Evolutionary conservation across 2,888 invertebrate species (phyloP).

Genomic region (Aphodius sticticus): DNA sequence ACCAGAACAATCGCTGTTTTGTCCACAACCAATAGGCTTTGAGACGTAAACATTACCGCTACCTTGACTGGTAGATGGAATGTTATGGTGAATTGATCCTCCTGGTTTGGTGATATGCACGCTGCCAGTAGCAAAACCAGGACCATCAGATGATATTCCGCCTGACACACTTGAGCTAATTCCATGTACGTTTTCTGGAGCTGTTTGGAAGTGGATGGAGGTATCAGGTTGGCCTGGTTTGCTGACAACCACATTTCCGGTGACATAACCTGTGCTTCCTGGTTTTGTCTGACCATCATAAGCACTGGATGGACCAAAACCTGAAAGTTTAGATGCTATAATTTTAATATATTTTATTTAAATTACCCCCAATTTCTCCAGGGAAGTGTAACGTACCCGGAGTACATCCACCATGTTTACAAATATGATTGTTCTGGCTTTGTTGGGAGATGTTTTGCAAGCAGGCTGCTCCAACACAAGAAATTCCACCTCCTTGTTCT

Average conservation of each 20-base stretch:
- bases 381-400: neutral
- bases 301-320: constrained; percentile 5
- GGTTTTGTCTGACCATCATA: neutral
- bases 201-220: constrained; percentile 14
- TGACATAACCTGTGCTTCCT: constrained; percentile 27
- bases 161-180: neutral
- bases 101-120: constrained; percentile 28
- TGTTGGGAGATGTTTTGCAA: neutral
- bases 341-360: neutral
- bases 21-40: neutral
- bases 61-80: neutral
- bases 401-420: constrained; percentile 18
- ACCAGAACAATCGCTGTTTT: neutral
- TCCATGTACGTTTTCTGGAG: neutral
- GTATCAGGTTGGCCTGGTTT: constrained; percentile 29
- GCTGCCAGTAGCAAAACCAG: constrained; percentile 29
- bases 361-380: constrained; percentile 11
- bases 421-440: neutral
- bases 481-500: neutral
- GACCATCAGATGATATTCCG: constrained; percentile 9
- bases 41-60: constrained; percentile 14
- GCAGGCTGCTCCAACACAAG: neutral
- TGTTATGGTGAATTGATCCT: constrained; percentile 7
- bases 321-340: neutral
- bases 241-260: constrained; percentile 27